Base-by-base conservation (phyloP, 2,113 vertebrate genomes). In the Urocitellus parryii region DNA sequence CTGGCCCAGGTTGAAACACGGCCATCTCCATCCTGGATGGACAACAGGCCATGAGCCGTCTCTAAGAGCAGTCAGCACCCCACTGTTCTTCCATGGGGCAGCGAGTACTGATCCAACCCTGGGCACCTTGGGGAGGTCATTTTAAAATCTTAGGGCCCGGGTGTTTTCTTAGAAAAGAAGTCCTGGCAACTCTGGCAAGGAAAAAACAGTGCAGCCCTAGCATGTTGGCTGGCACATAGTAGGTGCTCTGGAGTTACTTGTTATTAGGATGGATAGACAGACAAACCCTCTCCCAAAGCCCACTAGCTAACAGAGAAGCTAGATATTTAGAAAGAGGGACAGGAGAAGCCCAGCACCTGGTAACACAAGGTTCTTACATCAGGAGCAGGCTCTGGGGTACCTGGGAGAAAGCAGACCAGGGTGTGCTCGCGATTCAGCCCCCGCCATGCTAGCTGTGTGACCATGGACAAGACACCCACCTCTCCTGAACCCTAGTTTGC, bases 191-290 rank as follows among this genome's bases (percentile, higher is more conserved):
- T 72, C 14, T 4, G 22, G 63, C 34, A 82, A 45, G 77, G 77
- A 61, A 86, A 91, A 37, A 65, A n/a, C 12, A 56, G 17, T 8
- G 13, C 32, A 84, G 61, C 65, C 9, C 70, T 16, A 58, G 63
- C 32, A 3, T 25, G 3, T 4, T 37, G 34, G 9, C 63, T 0
- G 12, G 63, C 63, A 81, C 9, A 1, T 4, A n/a, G 67, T 0
- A 73, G 81, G 17, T 18, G 10, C 48, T 70, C 4, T 0, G 58
- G 17, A 80, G 37, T 37, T 25, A 68, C 27, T 6, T 58, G 24
- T 18, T 56, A 56, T 39, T 11, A 53, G n/a, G 68, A 72, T 34
- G n/a, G 34, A n/a, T 22, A 42, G 87, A 73, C 1, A 11, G 68
- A 67, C 25, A 86, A 42, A 68, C 20, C 13, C 1, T 91, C 37